phyloP scores from a whole-genome alignment of 1,140 invertebrate genomes.

The Drosophila bocqueti region DNA sequence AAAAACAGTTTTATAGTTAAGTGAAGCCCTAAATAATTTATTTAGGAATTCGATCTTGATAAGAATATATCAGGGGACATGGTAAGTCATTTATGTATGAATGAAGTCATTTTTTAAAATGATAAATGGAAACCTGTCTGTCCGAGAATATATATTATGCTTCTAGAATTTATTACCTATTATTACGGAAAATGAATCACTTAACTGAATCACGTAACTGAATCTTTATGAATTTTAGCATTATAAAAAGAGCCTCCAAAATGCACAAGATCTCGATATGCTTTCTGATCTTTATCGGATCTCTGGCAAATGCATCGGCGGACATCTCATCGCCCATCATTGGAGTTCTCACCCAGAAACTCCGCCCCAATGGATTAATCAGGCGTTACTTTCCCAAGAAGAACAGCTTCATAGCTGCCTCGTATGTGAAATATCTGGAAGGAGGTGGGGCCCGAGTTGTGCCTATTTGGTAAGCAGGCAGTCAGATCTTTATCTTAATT shows the following conservation, averaged over 20 bases:
- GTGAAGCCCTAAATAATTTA: background rate
- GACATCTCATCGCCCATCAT: conserved; percentile 60
- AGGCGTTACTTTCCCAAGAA: conserved; percentile 67
- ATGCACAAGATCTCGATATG: background rate
- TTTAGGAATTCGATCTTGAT: background rate
- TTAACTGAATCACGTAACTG: background rate
- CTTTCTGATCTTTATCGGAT: conserved; percentile 10
- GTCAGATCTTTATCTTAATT: conserved; percentile 10
- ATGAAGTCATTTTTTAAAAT: background rate
- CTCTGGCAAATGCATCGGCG: background rate
- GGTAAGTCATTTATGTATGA: background rate
- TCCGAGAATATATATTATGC: background rate
- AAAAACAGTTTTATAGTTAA: background rate
- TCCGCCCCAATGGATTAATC: conserved; percentile 59
- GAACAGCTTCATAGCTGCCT: conserved; percentile 88
- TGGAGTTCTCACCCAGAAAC: conserved; percentile 86
- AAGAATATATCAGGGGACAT: background rate
- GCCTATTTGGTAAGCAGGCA: conserved; percentile 87
- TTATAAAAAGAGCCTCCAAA: background rate
- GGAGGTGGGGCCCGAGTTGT: conserved; percentile 89
- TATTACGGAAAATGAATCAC: background rate
- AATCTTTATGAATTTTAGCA: background rate
- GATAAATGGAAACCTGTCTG: background rate
- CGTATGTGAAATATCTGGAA: conserved; percentile 91
- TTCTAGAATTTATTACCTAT: background rate